These are phyloP conservation scores for Drosophila borborema DNA, from an alignment of 2,888 invertebrate genomes.

Conservation along the genomic window DNA sequence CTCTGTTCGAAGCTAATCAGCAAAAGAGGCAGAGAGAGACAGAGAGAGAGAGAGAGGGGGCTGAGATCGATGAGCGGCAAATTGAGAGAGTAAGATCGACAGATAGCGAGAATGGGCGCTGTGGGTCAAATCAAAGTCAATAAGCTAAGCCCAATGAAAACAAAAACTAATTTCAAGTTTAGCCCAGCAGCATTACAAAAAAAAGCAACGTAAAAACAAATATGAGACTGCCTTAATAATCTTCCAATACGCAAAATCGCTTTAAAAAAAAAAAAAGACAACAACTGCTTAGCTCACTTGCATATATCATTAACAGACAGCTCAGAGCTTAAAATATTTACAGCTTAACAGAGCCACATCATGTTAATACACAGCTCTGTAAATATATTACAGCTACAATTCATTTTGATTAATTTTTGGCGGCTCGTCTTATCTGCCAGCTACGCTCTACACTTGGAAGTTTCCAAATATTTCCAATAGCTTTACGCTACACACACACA, in stretches of 20 bases:
- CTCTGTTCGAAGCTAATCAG: conserved; percentile 3
- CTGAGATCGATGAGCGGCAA: neutral
- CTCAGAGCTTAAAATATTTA: neutral
- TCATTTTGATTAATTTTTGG: neutral
- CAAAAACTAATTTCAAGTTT: neutral
- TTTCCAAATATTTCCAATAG: neutral
- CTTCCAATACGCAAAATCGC: too few relatives aligned
- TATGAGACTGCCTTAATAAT: neutral
- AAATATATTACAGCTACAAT: neutral
- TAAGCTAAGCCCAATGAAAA: neutral
- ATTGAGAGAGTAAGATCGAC: neutral
- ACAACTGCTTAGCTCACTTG: neutral
- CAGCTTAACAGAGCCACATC: neutral
- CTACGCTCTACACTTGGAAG: neutral
- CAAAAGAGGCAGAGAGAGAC: neutral
- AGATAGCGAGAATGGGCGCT: neutral
- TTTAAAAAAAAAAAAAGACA: neutral
- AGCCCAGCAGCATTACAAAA: neutral
- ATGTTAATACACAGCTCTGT: neutral
- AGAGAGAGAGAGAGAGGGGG: neutral
- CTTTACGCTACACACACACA: neutral
- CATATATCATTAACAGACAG: neutral
- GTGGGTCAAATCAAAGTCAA: conserved; percentile 42
- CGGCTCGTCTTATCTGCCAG: neutral
- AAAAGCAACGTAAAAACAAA: neutral